These are phyloP conservation scores for Fulmarus glacialis DNA, from an alignment of 2,113 vertebrate species.

Conservation along the genomic window DNA sequence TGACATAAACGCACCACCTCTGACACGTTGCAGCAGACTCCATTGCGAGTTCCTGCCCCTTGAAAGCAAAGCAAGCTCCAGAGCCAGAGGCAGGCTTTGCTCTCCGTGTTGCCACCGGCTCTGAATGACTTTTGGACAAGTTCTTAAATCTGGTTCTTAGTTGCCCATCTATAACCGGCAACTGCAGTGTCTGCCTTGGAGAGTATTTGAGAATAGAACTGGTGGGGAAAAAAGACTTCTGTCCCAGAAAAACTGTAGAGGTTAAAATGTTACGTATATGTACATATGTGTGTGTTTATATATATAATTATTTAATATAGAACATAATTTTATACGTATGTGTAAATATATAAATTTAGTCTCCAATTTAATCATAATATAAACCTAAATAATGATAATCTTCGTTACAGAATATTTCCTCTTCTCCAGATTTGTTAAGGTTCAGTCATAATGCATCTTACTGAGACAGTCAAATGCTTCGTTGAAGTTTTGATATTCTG, in stretches of 20 bases:
- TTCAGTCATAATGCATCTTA: not conserved
- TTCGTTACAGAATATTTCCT: not conserved
- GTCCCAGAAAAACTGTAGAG: not conserved
- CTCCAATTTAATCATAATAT: not conserved
- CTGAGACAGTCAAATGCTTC: not conserved
- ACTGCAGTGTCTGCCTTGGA: not conserved
- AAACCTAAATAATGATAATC: not conserved
- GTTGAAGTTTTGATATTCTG: not conserved
- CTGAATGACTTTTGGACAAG: not conserved
- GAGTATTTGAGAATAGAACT: not conserved
- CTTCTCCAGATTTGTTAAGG: not conserved
- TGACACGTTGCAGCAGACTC: not conserved
- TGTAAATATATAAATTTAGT: not conserved
- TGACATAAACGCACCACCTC: not conserved
- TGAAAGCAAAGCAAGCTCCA: not conserved
- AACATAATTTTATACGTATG: not conserved
- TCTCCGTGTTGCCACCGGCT: not conserved
- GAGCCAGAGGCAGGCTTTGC: not conserved
- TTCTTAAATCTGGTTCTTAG: not conserved
- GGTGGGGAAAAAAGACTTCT: not conserved
- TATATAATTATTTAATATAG: not conserved
- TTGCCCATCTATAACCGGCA: not conserved
- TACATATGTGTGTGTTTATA: not conserved
- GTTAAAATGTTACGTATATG: not conserved
- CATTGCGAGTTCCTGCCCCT: not conserved